Base-by-base conservation (phyloP, 2,888 invertebrate genomes). In the Ormyrus nitidulus region DNA sequence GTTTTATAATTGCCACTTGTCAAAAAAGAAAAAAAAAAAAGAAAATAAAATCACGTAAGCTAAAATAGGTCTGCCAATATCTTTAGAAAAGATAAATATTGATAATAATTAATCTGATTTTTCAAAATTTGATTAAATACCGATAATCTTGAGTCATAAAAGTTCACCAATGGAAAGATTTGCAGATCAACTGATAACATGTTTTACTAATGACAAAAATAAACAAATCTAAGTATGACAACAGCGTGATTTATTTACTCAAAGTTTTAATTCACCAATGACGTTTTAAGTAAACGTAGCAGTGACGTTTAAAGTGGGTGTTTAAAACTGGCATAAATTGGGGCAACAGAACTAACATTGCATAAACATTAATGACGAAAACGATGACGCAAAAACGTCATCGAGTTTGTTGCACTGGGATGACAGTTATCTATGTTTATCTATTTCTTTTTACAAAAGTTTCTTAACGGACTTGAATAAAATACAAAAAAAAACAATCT, bases 91-190 rank as follows among this genome's bases (percentile, higher is more conserved):
- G n/a, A 53, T 71, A 65, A 70, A 71, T 65, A 77, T 65, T 71
- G 58, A 77, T 61, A 69, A 19, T 62, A 7, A 34, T 54, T 34
- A 64, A 77, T 64, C 48, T 56, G 56, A 70, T 64, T 69, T 53
- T 62, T 70, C 13, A n/a, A 56, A 58, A 7, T 46, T 3, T 64
- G 10, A 44, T n/a, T n/a, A 64, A 64, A 51, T 13, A 73, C 11
- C 6, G 9, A 0, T 13, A 44, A 48, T 19, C 69, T 76, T 49
- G 79, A 79, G 65, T 81, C 53, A 73, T 76, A 81, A 80, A 81
- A 74, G 71, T 80, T 34, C 34, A 83, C 80, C 75, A 80, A 77
- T 81, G 81, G 81, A 82, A 82, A 82, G 76, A 83, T 80, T 82
- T 81, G 68, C 68, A 72, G 77, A 81, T 81, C 48, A 49, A 82